These are phyloP conservation scores for Chiloscyllium plagiosum DNA, from an alignment of 2,113 vertebrate species.

Conservation along the genomic window DNA sequence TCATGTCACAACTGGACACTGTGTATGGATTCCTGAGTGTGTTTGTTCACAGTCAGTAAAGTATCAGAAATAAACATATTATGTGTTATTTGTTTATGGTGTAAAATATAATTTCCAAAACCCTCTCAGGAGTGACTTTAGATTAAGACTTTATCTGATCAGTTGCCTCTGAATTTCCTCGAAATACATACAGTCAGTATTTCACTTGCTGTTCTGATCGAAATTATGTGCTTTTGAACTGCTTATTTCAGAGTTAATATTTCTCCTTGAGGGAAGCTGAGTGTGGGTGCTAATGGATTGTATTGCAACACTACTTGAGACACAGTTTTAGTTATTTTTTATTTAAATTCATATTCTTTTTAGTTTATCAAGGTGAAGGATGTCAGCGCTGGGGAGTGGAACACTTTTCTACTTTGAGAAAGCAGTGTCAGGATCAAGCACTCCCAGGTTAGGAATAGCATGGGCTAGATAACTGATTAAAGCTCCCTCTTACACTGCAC, in stretches of 20 bases:
- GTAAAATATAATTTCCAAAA: slow-evolving; percentile 19
- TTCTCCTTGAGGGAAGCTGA: slow-evolving; percentile 7
- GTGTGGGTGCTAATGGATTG: slow-evolving; percentile 25
- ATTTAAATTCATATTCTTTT: slow-evolving; percentile 33
- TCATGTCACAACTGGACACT: neutral
- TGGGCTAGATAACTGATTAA: slow-evolving; percentile 27
- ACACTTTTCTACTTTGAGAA: slow-evolving; percentile 36
- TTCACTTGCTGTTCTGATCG: neutral
- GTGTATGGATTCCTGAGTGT: neutral
- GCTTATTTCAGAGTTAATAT: neutral
- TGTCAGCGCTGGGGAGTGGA: slow-evolving; percentile 35
- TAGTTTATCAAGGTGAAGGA: slow-evolving; percentile 35
- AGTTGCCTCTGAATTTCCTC: slow-evolving; percentile 12
- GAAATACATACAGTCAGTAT: neutral
- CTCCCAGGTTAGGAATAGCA: slow-evolving; percentile 34
- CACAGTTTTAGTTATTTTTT: slow-evolving; percentile 34
- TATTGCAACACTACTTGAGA: slow-evolving; percentile 34
- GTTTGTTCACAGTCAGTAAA: neutral
- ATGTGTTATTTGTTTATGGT: neutral
- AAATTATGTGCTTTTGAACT: neutral
- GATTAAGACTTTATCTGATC: neutral
- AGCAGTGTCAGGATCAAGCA: slow-evolving; percentile 35
- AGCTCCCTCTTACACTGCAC: slow-evolving; percentile 27
- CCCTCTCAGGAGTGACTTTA: slow-evolving; percentile 7
- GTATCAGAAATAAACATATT: neutral